Evolutionary conservation across 2,797 vertebrate genomes (phyloP).

Genomic region (Oryzias dopingdopingensis): DNA sequence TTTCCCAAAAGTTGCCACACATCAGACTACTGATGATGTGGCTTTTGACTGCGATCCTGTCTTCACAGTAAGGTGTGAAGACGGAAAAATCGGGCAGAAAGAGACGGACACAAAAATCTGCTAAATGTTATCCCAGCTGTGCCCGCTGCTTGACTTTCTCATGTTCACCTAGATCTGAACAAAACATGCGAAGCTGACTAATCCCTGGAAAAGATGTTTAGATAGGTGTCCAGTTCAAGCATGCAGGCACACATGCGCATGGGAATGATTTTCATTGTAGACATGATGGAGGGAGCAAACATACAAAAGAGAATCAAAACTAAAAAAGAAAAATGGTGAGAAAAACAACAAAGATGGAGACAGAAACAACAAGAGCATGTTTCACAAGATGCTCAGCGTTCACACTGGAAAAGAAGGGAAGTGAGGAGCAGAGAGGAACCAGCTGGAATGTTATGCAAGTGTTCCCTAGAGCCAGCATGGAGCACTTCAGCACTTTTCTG

Average conservation of each 20-base stretch:
- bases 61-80: background rate
- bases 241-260: background rate
- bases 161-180: constrained; percentile 29
- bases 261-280: background rate
- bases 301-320: background rate
- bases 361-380: constrained; percentile 32
- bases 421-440: constrained; percentile 52
- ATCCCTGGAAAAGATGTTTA: constrained; percentile 20
- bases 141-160: constrained; percentile 10
- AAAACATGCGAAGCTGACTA: constrained; percentile 8
- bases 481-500: constrained; percentile 36
- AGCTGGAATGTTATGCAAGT: constrained; percentile 69
- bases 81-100: constrained; percentile 10
- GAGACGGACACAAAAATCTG: constrained; percentile 26
- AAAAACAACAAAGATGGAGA: constrained; percentile 6
- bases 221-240: constrained; percentile 13
- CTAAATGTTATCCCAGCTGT: constrained; percentile 16
- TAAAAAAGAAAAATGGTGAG: background rate
- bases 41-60: background rate
- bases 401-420: constrained; percentile 37
- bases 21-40: constrained; percentile 6
- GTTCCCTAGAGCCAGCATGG: constrained; percentile 49
- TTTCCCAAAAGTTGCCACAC: constrained; percentile 8
- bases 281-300: constrained; percentile 18
- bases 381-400: constrained; percentile 39